Conservation (phyloP, 2,888 invertebrate species). For the Oscheius myriophilus region DNA sequence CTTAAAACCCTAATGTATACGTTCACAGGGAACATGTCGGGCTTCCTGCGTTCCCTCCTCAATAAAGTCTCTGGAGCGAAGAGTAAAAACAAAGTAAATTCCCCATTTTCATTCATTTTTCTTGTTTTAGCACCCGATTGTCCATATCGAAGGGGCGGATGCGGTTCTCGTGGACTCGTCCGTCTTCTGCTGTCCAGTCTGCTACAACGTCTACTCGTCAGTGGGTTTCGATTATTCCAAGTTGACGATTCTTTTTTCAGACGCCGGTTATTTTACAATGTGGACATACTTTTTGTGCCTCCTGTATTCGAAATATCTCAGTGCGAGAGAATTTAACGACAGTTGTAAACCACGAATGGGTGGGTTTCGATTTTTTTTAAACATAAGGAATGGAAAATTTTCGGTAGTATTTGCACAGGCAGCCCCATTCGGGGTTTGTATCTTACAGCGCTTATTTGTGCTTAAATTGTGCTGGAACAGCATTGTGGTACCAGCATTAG, state of each 20-base stretch:
- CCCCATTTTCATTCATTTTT: neutral
- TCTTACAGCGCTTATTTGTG: too few relatives aligned
- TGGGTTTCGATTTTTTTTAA: neutral
- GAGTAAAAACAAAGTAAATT: constrained; percentile 17
- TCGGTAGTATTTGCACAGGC: too few relatives aligned
- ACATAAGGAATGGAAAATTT: too few relatives aligned
- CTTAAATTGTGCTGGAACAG: too few relatives aligned
- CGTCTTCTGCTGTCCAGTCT: constrained; percentile 32
- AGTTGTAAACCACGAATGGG: constrained; percentile 26
- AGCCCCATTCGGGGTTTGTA: too few relatives aligned
- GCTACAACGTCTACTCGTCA: constrained; percentile 30
- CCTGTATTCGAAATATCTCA: constrained; percentile 24
- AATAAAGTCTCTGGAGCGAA: constrained; percentile 21
- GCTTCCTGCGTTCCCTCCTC: constrained; percentile 17
- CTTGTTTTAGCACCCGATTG: constrained; percentile 28
- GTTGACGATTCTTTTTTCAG: neutral
- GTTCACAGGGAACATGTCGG: constrained; percentile 21
- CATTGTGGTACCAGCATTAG: too few relatives aligned
- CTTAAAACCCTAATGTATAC: constrained; percentile 1
- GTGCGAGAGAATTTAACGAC: constrained; percentile 19
- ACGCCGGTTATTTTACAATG: constrained; percentile 24
- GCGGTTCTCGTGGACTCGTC: constrained; percentile 27
- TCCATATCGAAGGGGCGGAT: constrained; percentile 33
- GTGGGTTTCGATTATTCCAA: constrained; percentile 6
- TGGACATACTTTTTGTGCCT: constrained; percentile 27